These are phyloP conservation scores for Rissa tridactyla DNA, from an alignment of 2,113 vertebrate species.

Conservation along the genomic window DNA sequence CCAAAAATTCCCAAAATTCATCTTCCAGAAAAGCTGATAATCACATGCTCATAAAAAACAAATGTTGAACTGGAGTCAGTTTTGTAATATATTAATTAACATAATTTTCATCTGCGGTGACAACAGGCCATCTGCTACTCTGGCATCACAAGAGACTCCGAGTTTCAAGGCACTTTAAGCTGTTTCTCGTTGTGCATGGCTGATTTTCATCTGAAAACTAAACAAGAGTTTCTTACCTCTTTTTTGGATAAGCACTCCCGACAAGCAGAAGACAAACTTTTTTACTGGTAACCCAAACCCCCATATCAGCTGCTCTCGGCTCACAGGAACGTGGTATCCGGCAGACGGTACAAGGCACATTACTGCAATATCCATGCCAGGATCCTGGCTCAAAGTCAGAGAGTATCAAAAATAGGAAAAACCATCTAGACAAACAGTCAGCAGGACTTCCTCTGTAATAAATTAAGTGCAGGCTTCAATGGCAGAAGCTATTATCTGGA, in stretches of 20 bases:
- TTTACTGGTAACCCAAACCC: background rate
- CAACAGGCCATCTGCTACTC: conserved; percentile 63
- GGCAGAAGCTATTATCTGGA: background rate
- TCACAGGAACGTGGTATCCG: rapidly evolving
- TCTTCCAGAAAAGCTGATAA: conserved; percentile 49
- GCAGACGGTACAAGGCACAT: background rate
- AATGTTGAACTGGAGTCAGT: conserved; percentile 30
- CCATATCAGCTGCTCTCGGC: background rate
- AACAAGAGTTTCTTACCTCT: background rate
- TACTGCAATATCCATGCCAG: background rate
- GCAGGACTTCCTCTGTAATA: background rate
- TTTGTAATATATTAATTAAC: conserved; percentile 67
- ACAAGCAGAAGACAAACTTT: background rate
- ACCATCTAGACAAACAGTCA: background rate
- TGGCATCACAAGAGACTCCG: background rate
- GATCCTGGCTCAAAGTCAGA: background rate
- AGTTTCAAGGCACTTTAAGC: background rate
- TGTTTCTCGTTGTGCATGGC: background rate
- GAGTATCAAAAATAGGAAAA: background rate
- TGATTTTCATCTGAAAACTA: conserved; percentile 5
- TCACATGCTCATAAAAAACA: conserved; percentile 17
- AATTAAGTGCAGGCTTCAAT: background rate
- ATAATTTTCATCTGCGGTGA: conserved; percentile 46
- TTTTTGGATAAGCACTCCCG: background rate
- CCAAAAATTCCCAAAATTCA: conserved; percentile 22